A percentile compares a stretch with the other conserved stretches of the same genome.
These are phyloP conservation scores for Mimumesa dahlbomi DNA, from an alignment of 2,888 invertebrate genomes.

Conservation along the genomic window DNA sequence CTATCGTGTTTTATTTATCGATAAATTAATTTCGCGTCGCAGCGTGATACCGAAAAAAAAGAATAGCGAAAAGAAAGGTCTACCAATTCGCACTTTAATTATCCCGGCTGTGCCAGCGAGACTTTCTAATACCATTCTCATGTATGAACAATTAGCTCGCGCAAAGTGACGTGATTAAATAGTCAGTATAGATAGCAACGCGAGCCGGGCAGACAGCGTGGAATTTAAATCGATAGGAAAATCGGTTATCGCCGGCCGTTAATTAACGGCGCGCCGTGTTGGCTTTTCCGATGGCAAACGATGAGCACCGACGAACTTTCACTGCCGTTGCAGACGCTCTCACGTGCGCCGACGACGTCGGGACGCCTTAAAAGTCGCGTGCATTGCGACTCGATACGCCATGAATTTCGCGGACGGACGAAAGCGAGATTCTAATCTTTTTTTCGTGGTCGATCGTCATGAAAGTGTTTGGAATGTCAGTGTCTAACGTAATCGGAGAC, in stretches of 20 bases:
- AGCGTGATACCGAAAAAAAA: not conserved
- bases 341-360: conserved; percentile 20
- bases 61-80: not conserved
- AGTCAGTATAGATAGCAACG: not conserved
- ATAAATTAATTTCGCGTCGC: no score
- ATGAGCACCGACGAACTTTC: conserved; percentile 42
- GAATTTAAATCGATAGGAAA: conserved; percentile 29
- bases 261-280: conserved; percentile 33
- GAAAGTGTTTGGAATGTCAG: no score
- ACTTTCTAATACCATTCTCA: conserved; percentile 30
- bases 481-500: no score
- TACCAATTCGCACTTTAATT: not conserved
- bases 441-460: not conserved
- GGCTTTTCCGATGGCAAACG: conserved; percentile 23
- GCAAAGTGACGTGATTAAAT: not conserved
- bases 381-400: conserved; percentile 15
- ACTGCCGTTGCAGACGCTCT: conserved; percentile 27
- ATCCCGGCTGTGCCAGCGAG: not conserved
- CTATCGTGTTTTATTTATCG: no score
- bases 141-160: not conserved
- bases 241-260: conserved; percentile 15
- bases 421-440: conserved; percentile 16
- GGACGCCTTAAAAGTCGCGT: conserved; percentile 25
- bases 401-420: conserved; percentile 17
- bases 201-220: not conserved